phyloP scores from a whole-genome alignment of 2,797 vertebrate genomes.

The Odontamblyopus rebecca region DNA sequence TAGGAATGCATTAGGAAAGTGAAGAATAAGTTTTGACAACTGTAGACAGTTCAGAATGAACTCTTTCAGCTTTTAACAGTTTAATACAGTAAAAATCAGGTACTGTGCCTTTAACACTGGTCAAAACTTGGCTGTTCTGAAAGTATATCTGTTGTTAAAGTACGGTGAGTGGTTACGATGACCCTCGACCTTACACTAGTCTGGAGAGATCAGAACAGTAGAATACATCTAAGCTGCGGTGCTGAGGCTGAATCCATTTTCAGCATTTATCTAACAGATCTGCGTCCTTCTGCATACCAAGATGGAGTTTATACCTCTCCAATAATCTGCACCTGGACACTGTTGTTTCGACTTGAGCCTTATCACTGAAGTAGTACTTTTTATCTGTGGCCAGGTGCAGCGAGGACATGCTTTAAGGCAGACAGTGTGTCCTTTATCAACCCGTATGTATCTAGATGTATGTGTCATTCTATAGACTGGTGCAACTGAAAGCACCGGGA shows the following conservation, averaged over 20 bases:
- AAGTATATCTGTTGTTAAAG: constrained; percentile 41
- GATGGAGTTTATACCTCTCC: constrained; percentile 61
- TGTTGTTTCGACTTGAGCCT: constrained; percentile 72
- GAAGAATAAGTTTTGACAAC: no score
- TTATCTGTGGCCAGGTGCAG: constrained; percentile 75
- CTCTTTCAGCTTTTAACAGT: no score
- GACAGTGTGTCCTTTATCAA: constrained; percentile 63
- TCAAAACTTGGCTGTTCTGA: constrained; percentile 59
- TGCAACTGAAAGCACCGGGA: constrained; percentile 48
- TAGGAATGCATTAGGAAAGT: no score
- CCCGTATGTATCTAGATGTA: constrained; percentile 49
- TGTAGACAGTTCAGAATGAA: no score
- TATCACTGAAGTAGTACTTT: constrained; percentile 69
- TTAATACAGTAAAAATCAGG: no score
- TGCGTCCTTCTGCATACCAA: constrained; percentile 76
- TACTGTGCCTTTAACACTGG: constrained; percentile 45
- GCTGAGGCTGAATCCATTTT: constrained; percentile 64
- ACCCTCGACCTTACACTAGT: constrained; percentile 69
- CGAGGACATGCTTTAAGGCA: constrained; percentile 63
- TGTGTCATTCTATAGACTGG: constrained; percentile 64
- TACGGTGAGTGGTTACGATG: constrained; percentile 35
- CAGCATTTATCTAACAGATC: constrained; percentile 69
- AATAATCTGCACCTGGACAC: constrained; percentile 76
- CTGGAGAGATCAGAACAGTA: constrained; percentile 70
- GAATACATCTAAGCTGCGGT: constrained; percentile 70